A percentile compares a stretch with the other conserved stretches of the same genome.
These are phyloP conservation scores for Calephelis virginiensis DNA, from an alignment of 1,140 invertebrate genomes.

Conservation along the genomic window DNA sequence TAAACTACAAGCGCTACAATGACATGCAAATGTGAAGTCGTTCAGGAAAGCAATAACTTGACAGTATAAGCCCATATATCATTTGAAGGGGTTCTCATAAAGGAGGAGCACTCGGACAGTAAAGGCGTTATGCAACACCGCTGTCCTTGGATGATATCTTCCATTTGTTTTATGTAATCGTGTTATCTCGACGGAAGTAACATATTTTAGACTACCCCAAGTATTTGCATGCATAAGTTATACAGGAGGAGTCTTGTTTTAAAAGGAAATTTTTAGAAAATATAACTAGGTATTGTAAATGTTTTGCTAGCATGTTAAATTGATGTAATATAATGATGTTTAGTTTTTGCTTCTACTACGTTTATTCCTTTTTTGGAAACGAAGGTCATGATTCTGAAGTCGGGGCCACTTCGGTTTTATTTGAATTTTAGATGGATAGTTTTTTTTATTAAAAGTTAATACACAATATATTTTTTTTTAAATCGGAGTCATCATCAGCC, in stretches of 20 bases:
- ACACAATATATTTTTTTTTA: too few species aligned
- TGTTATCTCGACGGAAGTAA: constrained; percentile 32
- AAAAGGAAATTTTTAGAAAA: constrained; percentile 18
- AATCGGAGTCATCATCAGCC: too few species aligned
- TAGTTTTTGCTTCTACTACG: neutral
- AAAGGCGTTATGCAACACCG: constrained; percentile 68
- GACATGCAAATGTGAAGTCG: constrained; percentile 47
- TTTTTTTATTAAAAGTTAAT: too few species aligned
- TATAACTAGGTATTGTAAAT: neutral
- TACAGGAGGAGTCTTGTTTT: constrained; percentile 32
- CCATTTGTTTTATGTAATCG: constrained; percentile 73
- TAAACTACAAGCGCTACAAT: constrained; percentile 27
- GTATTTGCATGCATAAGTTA: constrained; percentile 39
- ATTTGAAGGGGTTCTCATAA: constrained; percentile 62
- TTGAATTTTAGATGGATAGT: too few species aligned
- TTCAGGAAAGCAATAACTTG: constrained; percentile 62
- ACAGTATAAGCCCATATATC: constrained; percentile 63
- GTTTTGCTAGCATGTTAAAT: neutral
- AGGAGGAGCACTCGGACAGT: constrained; percentile 61
- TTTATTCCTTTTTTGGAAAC: neutral
- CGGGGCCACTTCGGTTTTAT: too few species aligned
- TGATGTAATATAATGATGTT: neutral
- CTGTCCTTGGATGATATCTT: constrained; percentile 71
- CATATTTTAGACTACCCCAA: constrained; percentile 55
- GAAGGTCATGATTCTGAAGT: too few species aligned